Base-by-base conservation (phyloP, 2,113 vertebrate species). In the Scolopax mira region DNA sequence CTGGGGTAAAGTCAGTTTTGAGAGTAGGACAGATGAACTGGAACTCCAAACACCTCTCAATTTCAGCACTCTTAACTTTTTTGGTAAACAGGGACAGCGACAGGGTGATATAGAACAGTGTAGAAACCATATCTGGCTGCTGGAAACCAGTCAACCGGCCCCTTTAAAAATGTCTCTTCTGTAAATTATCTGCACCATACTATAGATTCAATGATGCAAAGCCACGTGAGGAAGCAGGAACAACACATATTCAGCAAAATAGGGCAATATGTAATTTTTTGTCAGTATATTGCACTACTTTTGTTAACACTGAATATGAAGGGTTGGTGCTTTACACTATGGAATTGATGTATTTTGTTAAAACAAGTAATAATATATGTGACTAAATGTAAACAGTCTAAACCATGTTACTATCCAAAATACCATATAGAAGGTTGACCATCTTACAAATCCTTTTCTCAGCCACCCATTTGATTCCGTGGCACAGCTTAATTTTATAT, bases 11-110 rank as follows among this genome's bases (percentile, higher is more conserved):
- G 30, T 42, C 42, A 71, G 9, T 13, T 79, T 23, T 22, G 31
- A 90, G 30, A 85, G 6, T 6, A 48, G 14, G 24, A 93, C 69
- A 61, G 12, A 48, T 25, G 5, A 85, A 28, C 5, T 37, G 15
- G 2, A 66, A 6, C 13, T 66, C 44, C 6, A 62, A 25, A 58
- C 0, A 1, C 19, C 11, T 52, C 25, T 72, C 6, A 1, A 2
- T 13, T 19, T 72, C 11, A 89, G 7, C 19, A 39, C 24, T 75
- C 23, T 18, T 23, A 54, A 42, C 13, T 62, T 65, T 48, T 69
- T 27, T 66, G 12, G 11, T 49, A 62, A 54, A 46, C 9, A 25
- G 13, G 11, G 17, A 28, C 4, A 44, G 58, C 28, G 18, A 65
- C 8, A 60, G 28, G 21, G 37, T 92, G n/a, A 79, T 25, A 75